Evolutionary conservation across 2,888 invertebrate species (phyloP).

Genomic region (Venustoraphidia nigricollis): DNA sequence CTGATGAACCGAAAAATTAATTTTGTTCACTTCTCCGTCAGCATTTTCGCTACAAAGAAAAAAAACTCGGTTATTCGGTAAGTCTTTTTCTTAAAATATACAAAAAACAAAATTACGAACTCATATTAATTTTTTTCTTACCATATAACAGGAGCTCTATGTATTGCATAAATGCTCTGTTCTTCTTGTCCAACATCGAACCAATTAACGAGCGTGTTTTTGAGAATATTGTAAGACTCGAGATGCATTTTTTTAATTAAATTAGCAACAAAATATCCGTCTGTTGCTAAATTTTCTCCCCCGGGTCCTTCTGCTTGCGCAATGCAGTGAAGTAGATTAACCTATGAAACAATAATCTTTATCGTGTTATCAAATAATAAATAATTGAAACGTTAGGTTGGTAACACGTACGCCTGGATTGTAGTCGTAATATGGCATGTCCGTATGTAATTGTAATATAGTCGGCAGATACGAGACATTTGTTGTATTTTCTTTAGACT

Average conservation of each 20-base stretch:
- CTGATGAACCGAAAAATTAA: conserved; percentile 62
- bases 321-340: conserved; percentile 52
- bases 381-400: too few species aligned
- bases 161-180: conserved; percentile 42
- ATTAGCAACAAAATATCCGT: conserved; percentile 46
- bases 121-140: conserved; percentile 15
- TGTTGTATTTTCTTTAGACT: conserved; percentile 47
- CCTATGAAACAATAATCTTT: too few species aligned
- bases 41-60: conserved; percentile 27
- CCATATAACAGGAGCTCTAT: conserved; percentile 46
- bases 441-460: conserved; percentile 53
- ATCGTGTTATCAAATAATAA: too few species aligned
- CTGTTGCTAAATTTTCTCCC: conserved; percentile 50
- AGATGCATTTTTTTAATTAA: conserved; percentile 36
- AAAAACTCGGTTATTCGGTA: too few species aligned
- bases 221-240: conserved; percentile 37
- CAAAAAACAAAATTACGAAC: too few species aligned
- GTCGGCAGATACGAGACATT: conserved; percentile 57
- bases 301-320: conserved; percentile 44
- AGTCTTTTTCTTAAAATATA: too few species aligned
- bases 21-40: conserved; percentile 37
- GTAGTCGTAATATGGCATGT: conserved; percentile 60
- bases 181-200: conserved; percentile 50
- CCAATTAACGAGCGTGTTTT: conserved; percentile 48
- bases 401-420: conserved; percentile 41